Percentiles rank a stretch among this genome's conserved stretches.
Conservation (phyloP, 2,888 invertebrate genomes). For the Rutpela maculata region DNA sequence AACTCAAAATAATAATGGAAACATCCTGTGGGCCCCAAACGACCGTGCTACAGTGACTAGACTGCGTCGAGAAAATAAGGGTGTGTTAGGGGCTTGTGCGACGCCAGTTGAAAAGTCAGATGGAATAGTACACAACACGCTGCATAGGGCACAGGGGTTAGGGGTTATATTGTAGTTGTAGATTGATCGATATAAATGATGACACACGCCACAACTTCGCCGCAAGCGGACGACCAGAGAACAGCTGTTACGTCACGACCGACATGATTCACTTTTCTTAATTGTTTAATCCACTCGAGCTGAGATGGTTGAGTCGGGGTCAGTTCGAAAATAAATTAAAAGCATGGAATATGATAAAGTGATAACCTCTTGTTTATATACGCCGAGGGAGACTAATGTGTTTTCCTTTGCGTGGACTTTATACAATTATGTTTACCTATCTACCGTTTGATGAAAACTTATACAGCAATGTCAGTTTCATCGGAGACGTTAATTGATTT, state of each 20-base stretch:
- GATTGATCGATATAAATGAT: slow-evolving; percentile 20
- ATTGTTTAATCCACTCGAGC: slow-evolving; percentile 19
- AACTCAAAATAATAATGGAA: no score
- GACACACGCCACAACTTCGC: not conserved
- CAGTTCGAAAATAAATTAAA: slow-evolving; percentile 10
- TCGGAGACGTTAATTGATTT: no score
- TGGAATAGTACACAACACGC: not conserved
- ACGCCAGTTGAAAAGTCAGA: slow-evolving; percentile 2
- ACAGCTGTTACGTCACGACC: not conserved
- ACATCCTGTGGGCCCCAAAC: not conserved
- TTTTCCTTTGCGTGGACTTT: no score
- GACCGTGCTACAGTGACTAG: not conserved
- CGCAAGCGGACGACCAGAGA: slow-evolving; percentile 2
- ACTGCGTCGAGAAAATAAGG: slow-evolving; percentile 7
- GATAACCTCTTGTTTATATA: not conserved
- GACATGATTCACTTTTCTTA: slow-evolving; percentile 22
- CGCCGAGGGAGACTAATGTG: no score
- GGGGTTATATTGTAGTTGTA: not conserved
- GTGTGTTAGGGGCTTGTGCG: slow-evolving; percentile 3
- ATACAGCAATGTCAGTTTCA: no score
- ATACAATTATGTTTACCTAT: no score
- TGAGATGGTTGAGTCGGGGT: not conserved
- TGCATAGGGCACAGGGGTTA: not conserved
- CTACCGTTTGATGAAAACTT: no score
- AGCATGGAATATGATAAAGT: no score